Conservation (phyloP, 2,797 vertebrate genomes). For the Chloroceryle amazona region DNA sequence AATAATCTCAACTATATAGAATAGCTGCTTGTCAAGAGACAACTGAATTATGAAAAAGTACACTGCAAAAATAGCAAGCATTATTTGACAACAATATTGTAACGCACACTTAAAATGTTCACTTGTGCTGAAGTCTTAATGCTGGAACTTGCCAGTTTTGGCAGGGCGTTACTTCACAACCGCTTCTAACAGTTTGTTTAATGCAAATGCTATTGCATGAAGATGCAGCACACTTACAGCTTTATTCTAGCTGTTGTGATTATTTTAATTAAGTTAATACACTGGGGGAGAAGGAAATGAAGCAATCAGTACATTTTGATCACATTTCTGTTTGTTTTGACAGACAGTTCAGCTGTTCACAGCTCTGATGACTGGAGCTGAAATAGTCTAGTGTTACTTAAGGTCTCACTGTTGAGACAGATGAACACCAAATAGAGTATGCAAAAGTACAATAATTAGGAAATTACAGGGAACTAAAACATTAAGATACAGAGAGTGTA, state of each 20-base stretch:
- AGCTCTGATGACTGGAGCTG: not conserved
- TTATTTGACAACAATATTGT: not conserved
- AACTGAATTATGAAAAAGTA: not conserved
- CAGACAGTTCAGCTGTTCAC: not conserved
- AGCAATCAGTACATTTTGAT: not conserved
- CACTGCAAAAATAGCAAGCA: not conserved
- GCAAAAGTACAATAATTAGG: not conserved
- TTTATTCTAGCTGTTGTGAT: not conserved
- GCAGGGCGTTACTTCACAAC: not conserved
- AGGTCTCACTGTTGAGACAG: not conserved
- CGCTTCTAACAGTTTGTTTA: not conserved
- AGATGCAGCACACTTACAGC: not conserved
- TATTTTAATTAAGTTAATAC: slow-evolving; percentile 11
- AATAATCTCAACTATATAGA: not conserved
- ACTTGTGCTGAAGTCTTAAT: not conserved
- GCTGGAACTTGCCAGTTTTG: not conserved
- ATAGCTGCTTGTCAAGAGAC: not conserved
- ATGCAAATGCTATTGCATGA: not conserved
- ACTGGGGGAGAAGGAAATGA: not conserved
- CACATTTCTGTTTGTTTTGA: not conserved
- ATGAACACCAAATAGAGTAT: not conserved
- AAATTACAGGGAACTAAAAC: not conserved
- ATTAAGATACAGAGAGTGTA: not conserved
- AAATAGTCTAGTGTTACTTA: not conserved
- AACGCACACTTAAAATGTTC: not conserved